These are phyloP conservation scores for Melitaea athalia DNA, from an alignment of 2,888 invertebrate species.

Conservation along the genomic window DNA sequence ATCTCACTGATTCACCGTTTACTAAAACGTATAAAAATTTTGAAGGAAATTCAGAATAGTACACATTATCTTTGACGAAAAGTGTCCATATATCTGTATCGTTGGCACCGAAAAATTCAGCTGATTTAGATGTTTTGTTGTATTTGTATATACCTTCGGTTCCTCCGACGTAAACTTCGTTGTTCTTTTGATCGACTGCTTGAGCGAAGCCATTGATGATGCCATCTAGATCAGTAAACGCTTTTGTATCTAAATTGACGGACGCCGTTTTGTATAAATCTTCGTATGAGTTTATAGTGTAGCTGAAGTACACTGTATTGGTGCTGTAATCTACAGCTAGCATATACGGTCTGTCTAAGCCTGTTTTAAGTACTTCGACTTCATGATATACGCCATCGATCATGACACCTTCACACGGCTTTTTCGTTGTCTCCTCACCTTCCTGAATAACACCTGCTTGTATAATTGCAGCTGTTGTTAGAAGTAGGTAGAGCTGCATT, in stretches of 20 bases:
- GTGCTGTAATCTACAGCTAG: conserved; percentile 59
- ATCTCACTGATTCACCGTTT: conserved; percentile 52
- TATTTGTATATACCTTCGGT: conserved; percentile 67
- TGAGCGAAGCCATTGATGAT: conserved; percentile 64
- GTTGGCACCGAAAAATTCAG: conserved; percentile 51
- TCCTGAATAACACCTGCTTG: conserved; percentile 26
- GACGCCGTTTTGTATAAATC: conserved; percentile 57
- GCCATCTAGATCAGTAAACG: conserved; percentile 54
- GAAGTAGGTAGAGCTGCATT: conserved; percentile 19
- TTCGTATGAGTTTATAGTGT: conserved; percentile 50
- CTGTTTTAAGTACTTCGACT: conserved; percentile 52
- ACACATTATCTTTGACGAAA: conserved; percentile 61
- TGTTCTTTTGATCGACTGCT: conserved; percentile 57
- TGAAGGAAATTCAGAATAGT: conserved; percentile 60
- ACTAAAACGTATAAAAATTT: conserved; percentile 58
- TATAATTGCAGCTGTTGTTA: conserved; percentile 17
- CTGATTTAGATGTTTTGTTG: conserved; percentile 52
- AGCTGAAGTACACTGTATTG: conserved; percentile 65
- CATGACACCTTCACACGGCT: conserved; percentile 50
- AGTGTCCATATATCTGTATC: conserved; percentile 61
- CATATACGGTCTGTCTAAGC: conserved; percentile 60
- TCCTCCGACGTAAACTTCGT: conserved; percentile 63
- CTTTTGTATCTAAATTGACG: conserved; percentile 59
- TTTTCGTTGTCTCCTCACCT: conserved; percentile 34
- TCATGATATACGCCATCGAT: conserved; percentile 55